Evolutionary conservation across 2,113 vertebrate genomes (phyloP).

Genomic region (Blennius ocellaris): DNA sequence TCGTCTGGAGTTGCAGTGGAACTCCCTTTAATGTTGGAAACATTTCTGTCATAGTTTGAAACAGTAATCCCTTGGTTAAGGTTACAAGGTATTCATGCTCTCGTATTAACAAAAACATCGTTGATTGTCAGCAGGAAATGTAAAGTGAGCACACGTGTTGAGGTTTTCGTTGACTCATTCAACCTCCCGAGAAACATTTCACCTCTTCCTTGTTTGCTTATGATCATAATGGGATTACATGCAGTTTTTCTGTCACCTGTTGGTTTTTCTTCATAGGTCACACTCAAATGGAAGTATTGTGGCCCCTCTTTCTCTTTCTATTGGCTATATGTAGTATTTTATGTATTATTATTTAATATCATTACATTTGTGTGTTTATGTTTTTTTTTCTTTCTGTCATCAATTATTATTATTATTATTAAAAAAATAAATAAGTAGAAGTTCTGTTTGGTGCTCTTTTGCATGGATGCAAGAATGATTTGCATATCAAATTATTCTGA

Average conservation of each 20-base stretch:
- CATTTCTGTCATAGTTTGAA: background rate
- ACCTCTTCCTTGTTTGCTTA: conserved; percentile 16
- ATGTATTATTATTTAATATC: no score
- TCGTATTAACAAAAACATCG: background rate
- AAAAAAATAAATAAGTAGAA: background rate
- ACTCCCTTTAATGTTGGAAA: no score
- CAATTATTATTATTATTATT: no score
- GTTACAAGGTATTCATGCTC: background rate
- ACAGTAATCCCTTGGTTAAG: background rate
- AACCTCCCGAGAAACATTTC: background rate
- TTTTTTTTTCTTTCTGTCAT: no score
- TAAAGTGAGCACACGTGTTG: background rate
- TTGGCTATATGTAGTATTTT: no score
- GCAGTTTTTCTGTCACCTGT: no score
- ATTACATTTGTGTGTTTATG: no score
- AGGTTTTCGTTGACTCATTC: conserved; percentile 1
- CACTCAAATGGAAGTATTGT: no score
- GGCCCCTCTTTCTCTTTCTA: no score
- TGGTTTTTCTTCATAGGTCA: no score
- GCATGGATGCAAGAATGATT: conserved; percentile 34
- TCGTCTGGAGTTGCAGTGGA: no score
- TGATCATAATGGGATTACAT: background rate
- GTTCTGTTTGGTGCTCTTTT: conserved; percentile 19
- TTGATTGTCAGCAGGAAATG: background rate
- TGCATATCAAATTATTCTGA: conserved; percentile 50